Evolutionary conservation across 2,113 vertebrate species (phyloP).

Genomic region (Cyprinodon tularosa): DNA sequence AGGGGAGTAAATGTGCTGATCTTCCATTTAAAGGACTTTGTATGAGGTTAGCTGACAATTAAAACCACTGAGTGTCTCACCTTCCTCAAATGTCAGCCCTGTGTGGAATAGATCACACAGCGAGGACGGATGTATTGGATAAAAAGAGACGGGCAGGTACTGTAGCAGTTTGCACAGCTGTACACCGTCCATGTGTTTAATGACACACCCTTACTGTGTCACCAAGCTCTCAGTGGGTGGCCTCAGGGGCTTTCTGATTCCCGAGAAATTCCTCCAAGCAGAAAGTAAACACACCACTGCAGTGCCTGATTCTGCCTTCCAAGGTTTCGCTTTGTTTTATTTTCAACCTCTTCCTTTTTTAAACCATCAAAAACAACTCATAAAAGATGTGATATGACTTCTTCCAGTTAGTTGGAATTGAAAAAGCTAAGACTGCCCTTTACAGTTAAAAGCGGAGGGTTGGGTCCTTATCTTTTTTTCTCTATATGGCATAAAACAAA

Average conservation of each 20-base stretch:
- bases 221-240: constrained; percentile 29
- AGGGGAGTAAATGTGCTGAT: not conserved
- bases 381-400: too few relatives aligned
- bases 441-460: not conserved
- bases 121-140: not conserved
- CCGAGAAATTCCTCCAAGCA: constrained; percentile 24
- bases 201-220: constrained; percentile 35
- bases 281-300: constrained; percentile 27
- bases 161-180: constrained; percentile 65
- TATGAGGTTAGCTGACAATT: not conserved
- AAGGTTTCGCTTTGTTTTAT: not conserved
- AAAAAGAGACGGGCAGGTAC: constrained; percentile 36
- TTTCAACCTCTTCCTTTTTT: not conserved
- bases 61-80: not conserved
- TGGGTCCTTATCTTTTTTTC: constrained; percentile 11
- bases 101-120: constrained; percentile 14
- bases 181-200: constrained; percentile 36
- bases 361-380: constrained; percentile 1
- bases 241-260: constrained; percentile 30
- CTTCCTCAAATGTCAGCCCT: not conserved
- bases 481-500: not conserved
- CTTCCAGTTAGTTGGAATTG: not conserved
- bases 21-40: not conserved
- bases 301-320: constrained; percentile 12
- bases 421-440: not conserved